Base-by-base conservation (phyloP, 2,797 vertebrate genomes). In the Gastrophryne carolinensis region DNA sequence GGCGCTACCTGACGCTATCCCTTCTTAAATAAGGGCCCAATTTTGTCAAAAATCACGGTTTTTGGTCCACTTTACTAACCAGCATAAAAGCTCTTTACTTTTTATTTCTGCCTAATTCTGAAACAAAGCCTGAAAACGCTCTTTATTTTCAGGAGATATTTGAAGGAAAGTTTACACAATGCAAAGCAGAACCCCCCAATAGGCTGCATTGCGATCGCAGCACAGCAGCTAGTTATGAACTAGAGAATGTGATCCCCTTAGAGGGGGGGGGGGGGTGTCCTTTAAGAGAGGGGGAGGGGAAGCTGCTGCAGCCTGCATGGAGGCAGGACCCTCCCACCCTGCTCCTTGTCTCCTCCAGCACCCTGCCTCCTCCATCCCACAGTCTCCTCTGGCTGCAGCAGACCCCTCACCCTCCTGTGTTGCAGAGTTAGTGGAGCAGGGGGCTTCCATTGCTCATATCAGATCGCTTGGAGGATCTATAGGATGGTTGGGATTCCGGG, bases 401-500 rank as follows among this genome's bases (percentile, higher is more conserved):
- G 47, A 57, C 39, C 54, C 64, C 39, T 26, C 54, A 61, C 61
- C 62, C 68, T 60, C 39, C 29, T 27, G 24, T 53, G 24, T n/a
- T 11, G 11, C 21, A 10, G 27, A 29, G 15, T 30, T 32, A 53
- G 44, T 41, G 44, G 30, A 37, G n/a, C 34, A 52, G 13, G 26
- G 8, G 30, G 27, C 10, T 29, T n/a, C n/a, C 53, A 58, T 17
- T 58, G 32, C 4, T 8, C 30, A 53, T 5, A 41, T 12, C 30
- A 34, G 37, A 32, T 35, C 9, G n/a, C 26, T 17, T 17, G 11
- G 15, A 21, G 27, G 21, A 23, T 47, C 13, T 47, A 64, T 7
- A 77, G 15, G 32, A 77, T 77, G 74, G 74, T 77, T 4, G 74
- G 74, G 23, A 77, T 77, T 8, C 74, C 74, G 2, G 74, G 74